Conservation (phyloP, 2,113 vertebrate genomes). For the Poeciliopsis turrubarensis region DNA sequence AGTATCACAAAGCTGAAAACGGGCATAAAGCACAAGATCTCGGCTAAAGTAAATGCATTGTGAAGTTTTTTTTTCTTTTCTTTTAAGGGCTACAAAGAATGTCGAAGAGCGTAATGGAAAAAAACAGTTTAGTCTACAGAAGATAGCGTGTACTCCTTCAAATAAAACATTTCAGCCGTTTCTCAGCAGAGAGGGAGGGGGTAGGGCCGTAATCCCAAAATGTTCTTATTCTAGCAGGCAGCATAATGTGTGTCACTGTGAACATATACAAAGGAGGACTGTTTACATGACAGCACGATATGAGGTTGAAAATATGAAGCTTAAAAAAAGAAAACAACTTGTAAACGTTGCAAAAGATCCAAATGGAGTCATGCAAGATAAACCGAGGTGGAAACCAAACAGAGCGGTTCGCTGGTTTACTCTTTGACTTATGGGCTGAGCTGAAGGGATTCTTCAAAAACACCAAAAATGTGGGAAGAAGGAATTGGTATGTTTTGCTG, state of each 20-base stretch:
- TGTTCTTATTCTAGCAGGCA: not conserved
- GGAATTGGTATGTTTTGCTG: slow-evolving; percentile 30
- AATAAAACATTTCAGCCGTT: slow-evolving; percentile 39
- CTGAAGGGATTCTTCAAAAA: slow-evolving; percentile 23
- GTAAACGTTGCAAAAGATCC: too few species aligned
- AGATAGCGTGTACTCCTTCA: slow-evolving; percentile 34
- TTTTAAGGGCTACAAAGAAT: slow-evolving; percentile 23
- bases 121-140: slow-evolving; percentile 64
- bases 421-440: slow-evolving; percentile 32
- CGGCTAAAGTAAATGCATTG: slow-evolving; percentile 32
- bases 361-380: not conserved
- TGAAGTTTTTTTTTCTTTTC: slow-evolving; percentile 28
- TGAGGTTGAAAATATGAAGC: not conserved
- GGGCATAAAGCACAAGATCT: slow-evolving; percentile 28
- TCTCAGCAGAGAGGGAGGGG: slow-evolving; percentile 31
- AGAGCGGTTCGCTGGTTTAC: slow-evolving; percentile 9
- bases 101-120: slow-evolving; percentile 21
- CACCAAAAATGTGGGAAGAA: slow-evolving; percentile 13
- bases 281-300: not conserved
- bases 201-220: slow-evolving; percentile 12
- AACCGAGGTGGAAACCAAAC: slow-evolving; percentile 2
- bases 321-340: too few species aligned
- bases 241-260: slow-evolving; percentile 31
- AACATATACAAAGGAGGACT: slow-evolving; percentile 10
- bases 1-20: slow-evolving; percentile 22